Conservation (phyloP, 1,140 invertebrate genomes). For the Brachionus rotundiformis region DNA sequence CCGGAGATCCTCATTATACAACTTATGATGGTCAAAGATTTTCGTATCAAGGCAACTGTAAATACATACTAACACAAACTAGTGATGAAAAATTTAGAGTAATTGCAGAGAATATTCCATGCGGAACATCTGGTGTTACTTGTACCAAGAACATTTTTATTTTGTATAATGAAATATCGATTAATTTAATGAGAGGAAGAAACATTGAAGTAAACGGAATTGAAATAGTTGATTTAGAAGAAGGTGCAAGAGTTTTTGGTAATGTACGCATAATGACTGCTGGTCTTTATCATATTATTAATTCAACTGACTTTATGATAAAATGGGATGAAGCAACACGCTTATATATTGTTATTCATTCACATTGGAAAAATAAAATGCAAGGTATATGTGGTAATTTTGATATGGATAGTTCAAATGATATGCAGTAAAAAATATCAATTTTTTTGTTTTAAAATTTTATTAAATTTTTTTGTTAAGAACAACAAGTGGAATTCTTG, state of each 20-base stretch:
- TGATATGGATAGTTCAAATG: constrained; percentile 77
- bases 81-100: constrained; percentile 56
- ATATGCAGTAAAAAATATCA: constrained; percentile 59
- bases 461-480: constrained; percentile 10
- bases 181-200: constrained; percentile 59
- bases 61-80: constrained; percentile 76
- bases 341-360: constrained; percentile 53
- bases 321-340: constrained; percentile 80
- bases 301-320: constrained; percentile 75
- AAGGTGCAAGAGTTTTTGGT: constrained; percentile 56
- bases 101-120: constrained; percentile 73
- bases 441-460: neutral
- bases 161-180: constrained; percentile 65
- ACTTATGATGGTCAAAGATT: constrained; percentile 81
- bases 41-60: constrained; percentile 83
- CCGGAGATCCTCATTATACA: constrained; percentile 70
- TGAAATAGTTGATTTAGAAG: constrained; percentile 53
- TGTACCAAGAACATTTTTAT: constrained; percentile 79
- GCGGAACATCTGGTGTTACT: constrained; percentile 79
- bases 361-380: constrained; percentile 65
- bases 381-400: constrained; percentile 87
- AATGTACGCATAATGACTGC: constrained; percentile 67
- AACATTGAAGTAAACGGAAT: constrained; percentile 25
- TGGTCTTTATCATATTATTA: constrained; percentile 77
- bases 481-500: constrained; percentile 19